Evolutionary conservation across 1,140 invertebrate genomes (phyloP), one percentile per base, ranked within the genome.

Genomic region (Yoshiicerus persimilis): DNA sequence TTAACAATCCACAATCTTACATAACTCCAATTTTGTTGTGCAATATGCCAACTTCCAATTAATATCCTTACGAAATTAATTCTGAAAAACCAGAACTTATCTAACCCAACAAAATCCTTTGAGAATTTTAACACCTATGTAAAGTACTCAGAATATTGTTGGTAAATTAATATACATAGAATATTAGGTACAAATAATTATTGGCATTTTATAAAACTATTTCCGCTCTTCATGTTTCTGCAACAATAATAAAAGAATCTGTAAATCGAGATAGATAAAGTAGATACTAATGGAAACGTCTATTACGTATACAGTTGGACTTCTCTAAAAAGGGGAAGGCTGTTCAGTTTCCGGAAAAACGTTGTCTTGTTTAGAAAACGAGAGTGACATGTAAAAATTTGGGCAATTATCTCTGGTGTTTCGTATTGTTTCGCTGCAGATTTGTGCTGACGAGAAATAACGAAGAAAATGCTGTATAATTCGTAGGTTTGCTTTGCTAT

Each of bases 351-450:
- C 66, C 25, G 32, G 30, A 34, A 84, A 84, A 30, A 56, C 27
- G 83, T 47, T 84, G 83, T 47, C 83, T 47, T 47, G 38, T 56
- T 41, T 84, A 20, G 83, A 84, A 84, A 41, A 84, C 27, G 39
- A 30, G 86, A 62, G 75, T 87, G 86, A 87, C 86, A 87, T 87
- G 77, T 87, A 87, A 87, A 87, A 87, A 87, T 87, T 87, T 87
- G 41, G 86, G 75, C 86, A 87, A 87, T 87, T 87, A 87, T 47
- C 41, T 62, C 10, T 20, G 41, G 5, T 56, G 47, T 16, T 16
- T 5, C n/a, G 47, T 34, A 38, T 27, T 34, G 56, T 64, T 30
- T 86, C 9, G 11, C 30, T 39, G 1, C 16, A 83, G 9, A 70
- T 70, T 70, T 30, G 64, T 70, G 64, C 64, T 70, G 23, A 70